Percentiles rank a stretch among this genome's conserved stretches.
Evolutionary conservation across 2,888 invertebrate genomes (phyloP).

Genomic region (Pedicia rivosa): DNA sequence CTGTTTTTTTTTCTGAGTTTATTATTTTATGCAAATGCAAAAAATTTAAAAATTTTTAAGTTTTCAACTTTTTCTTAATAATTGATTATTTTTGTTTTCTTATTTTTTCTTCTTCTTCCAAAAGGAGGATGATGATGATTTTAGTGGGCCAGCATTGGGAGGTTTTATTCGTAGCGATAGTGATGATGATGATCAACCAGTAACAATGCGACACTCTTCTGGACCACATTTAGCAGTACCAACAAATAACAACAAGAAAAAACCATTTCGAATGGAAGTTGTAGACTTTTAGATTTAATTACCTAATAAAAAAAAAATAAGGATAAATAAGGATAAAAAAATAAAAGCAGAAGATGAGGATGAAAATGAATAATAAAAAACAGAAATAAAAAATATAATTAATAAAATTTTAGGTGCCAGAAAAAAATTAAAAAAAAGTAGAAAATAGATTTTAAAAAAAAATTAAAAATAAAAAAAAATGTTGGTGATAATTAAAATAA

Average conservation of each 20-base stretch:
- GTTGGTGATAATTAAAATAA: too few species aligned
- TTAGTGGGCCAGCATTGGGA: constrained; percentile 28
- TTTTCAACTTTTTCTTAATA: constrained; percentile 3
- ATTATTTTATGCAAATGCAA: too few species aligned
- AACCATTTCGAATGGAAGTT: constrained; percentile 40
- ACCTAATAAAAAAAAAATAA: neutral
- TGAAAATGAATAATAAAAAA: too few species aligned
- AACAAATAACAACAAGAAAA: constrained; percentile 31
- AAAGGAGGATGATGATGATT: constrained; percentile 34
- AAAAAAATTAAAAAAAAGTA: too few species aligned
- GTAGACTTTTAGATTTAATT: constrained; percentile 36
- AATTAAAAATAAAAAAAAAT: too few species aligned
- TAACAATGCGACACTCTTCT: constrained; percentile 23
- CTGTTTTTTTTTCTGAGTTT: too few species aligned
- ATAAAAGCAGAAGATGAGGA: too few species aligned
- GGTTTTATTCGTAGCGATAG: constrained; percentile 28
- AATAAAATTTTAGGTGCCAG: too few species aligned
- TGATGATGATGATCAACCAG: constrained; percentile 33
- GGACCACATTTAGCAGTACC: constrained; percentile 24
- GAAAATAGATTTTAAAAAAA: too few species aligned
- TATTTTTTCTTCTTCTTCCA: constrained; percentile 20
- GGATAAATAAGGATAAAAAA: neutral
- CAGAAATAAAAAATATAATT: too few species aligned
- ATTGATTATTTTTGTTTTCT: neutral
- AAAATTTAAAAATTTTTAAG: too few species aligned